phyloP scores from a whole-genome alignment of 2,113 vertebrate species.

The Ailurus styani region DNA sequence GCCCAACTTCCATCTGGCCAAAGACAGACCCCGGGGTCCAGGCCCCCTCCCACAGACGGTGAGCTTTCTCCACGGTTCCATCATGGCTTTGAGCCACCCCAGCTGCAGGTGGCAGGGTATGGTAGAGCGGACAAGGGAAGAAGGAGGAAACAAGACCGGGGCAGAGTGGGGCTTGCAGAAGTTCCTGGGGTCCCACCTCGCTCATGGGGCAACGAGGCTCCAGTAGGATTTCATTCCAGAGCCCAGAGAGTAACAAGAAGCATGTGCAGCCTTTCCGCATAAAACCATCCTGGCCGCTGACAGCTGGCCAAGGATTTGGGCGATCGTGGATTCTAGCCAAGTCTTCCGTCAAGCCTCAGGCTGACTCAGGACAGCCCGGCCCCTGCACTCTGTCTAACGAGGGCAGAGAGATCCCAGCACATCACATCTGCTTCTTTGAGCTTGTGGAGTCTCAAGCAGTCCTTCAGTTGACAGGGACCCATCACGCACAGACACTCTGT shows the following conservation, averaged over 20 bases:
- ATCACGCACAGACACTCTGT: not conserved
- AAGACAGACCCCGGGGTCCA: not conserved
- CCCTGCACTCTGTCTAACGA: not conserved
- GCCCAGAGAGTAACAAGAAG: not conserved
- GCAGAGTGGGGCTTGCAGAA: not conserved
- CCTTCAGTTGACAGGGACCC: not conserved
- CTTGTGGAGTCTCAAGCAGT: not conserved
- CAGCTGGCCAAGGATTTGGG: not conserved
- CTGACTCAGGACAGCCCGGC: not conserved
- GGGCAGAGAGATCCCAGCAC: not conserved
- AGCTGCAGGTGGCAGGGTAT: not conserved
- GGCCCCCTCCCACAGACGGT: not conserved
- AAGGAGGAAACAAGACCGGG: not conserved
- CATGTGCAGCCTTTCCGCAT: not conserved
- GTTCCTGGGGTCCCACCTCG: fast-evolving
- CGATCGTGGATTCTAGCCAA: not conserved
- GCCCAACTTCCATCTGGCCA: not conserved
- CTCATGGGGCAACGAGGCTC: not conserved
- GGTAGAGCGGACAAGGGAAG: not conserved
- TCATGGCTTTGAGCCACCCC: not conserved
- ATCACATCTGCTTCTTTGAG: not conserved
- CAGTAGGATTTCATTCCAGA: not conserved
- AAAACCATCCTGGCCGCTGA: not conserved
- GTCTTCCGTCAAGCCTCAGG: not conserved
- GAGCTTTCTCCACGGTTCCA: not conserved